Percentiles rank a stretch among this genome's conserved stretches.
These are phyloP conservation scores for Oreotrochilus melanogaster DNA, from an alignment of 2,113 vertebrate species.

Conservation along the genomic window DNA sequence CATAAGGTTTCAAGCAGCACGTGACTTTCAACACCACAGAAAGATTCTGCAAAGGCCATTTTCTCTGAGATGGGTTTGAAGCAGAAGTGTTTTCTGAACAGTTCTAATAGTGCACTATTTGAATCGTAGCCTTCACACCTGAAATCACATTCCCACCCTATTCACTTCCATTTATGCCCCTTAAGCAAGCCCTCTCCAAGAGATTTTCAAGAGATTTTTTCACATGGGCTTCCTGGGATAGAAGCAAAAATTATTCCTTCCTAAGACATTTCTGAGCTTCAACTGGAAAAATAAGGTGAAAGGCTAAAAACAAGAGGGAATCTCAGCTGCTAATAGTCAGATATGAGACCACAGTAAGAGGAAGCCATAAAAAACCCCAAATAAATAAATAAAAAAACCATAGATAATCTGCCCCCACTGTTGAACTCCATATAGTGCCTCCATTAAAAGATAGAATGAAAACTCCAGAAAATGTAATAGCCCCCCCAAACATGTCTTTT, in stretches of 20 bases:
- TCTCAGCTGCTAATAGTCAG: background rate
- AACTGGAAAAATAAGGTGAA: background rate
- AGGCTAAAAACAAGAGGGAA: background rate
- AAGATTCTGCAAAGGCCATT: background rate
- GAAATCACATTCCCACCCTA: background rate
- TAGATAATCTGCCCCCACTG: background rate
- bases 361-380: background rate
- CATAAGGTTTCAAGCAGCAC: background rate
- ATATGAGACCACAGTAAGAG: background rate
- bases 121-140: background rate
- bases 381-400: too few species aligned
- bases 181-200: background rate
- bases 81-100: background rate
- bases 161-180: background rate
- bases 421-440: background rate
- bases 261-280: background rate
- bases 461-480: background rate
- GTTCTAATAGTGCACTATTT: background rate
- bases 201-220: too few species aligned
- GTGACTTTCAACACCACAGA: background rate
- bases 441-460: background rate
- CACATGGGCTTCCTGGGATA: background rate
- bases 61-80: background rate
- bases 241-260: background rate
- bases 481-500: background rate